phyloP scores from a whole-genome alignment of 1,140 invertebrate genomes.

The Teleogryllus occipitalis region DNA sequence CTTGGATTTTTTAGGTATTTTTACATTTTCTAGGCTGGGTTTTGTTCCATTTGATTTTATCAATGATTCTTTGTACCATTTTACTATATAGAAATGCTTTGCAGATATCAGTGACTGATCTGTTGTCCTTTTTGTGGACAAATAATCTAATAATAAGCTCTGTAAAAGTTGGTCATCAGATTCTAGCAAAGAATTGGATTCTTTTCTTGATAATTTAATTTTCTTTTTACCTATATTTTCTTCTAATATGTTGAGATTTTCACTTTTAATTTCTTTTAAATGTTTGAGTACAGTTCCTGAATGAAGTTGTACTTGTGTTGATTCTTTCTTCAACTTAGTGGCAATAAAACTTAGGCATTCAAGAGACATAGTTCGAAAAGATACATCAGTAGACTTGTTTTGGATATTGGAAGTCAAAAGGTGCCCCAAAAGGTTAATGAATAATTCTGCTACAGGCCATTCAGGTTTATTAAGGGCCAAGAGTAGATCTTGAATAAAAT shows the following conservation, averaged over 20 bases:
- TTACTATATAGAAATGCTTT: neutral
- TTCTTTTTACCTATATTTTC: neutral
- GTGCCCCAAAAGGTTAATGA: neutral
- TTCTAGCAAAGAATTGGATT: neutral
- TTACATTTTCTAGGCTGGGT: neutral
- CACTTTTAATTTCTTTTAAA: neutral
- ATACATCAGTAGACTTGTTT: neutral
- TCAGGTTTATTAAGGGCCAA: neutral
- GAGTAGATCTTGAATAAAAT: neutral
- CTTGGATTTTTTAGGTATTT: neutral
- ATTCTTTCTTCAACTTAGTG: neutral
- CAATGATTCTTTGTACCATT: neutral
- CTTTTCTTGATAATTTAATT: neutral
- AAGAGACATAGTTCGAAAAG: neutral
- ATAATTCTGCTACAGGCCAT: neutral
- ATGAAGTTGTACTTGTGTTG: neutral
- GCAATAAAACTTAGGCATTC: neutral
- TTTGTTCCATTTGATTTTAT: neutral
- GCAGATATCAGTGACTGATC: neutral
- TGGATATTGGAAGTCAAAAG: neutral
- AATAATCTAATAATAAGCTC: neutral
- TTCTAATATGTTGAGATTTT: neutral
- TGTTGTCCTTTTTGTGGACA: neutral
- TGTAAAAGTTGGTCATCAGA: neutral
- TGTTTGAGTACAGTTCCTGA: neutral